Evolutionary conservation across 1,140 invertebrate species (phyloP).

Genomic region (Steinernema feltiae): DNA sequence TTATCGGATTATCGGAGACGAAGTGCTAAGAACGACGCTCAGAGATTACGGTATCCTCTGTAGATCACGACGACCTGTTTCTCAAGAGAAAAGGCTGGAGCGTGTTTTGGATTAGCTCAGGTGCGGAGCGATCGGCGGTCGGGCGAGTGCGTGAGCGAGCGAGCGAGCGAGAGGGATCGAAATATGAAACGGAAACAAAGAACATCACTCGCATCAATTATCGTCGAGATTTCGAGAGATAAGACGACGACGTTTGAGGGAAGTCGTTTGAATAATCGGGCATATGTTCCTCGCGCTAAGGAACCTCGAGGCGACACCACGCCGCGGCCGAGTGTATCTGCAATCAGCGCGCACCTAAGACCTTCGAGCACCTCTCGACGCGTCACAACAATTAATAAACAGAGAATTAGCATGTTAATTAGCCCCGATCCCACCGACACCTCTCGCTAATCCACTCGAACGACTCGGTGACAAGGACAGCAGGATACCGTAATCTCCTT

Average conservation of each 20-base stretch:
- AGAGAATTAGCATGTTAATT: slow-evolving; percentile 1
- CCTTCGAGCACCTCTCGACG: not conserved
- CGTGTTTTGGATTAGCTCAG: slow-evolving; percentile 3
- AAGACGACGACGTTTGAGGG: not conserved
- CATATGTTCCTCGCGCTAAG: slow-evolving; percentile 4
- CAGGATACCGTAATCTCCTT: not conserved
- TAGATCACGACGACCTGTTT: not conserved
- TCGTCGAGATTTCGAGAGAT: not conserved
- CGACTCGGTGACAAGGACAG: slow-evolving; percentile 7
- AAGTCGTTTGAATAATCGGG: not conserved
- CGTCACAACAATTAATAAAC: not conserved
- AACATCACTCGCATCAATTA: not conserved
- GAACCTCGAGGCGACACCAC: not conserved
- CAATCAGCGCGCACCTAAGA: not conserved
- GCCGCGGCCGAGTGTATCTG: not conserved
- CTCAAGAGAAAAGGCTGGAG: not conserved
- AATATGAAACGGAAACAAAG: too few species aligned
- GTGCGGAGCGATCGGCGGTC: not conserved
- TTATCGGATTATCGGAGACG: slow-evolving; percentile 3
- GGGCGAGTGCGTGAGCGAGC: not conserved
- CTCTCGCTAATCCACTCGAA: not conserved
- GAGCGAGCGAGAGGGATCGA: too few species aligned
- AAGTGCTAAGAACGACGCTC: not conserved
- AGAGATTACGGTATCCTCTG: not conserved
- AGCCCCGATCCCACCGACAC: not conserved